These are phyloP conservation scores for Solea senegalensis DNA, from an alignment of 2,113 vertebrate genomes.

Conservation along the genomic window DNA sequence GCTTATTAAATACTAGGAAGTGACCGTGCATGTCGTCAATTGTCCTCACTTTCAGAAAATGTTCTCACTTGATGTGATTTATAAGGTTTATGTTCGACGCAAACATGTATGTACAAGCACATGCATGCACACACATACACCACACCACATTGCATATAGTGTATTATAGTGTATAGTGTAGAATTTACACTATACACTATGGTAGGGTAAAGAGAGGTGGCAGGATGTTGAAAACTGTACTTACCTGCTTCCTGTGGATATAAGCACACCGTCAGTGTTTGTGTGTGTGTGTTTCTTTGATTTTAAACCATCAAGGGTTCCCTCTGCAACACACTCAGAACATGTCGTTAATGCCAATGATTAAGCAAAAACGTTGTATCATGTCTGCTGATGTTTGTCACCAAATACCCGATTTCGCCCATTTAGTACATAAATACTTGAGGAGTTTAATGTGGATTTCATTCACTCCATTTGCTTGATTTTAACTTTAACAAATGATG, in stretches of 20 bases:
- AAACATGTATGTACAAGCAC: too few species aligned
- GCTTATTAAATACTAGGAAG: too few species aligned
- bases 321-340: neutral
- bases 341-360: neutral
- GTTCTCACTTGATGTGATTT: neutral
- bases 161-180: too few species aligned
- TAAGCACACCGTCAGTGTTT: constrained; percentile 39
- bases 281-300: constrained; percentile 38
- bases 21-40: too few species aligned
- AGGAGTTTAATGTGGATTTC: too few species aligned
- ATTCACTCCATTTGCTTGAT: too few species aligned
- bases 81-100: neutral
- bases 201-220: constrained; percentile 37
- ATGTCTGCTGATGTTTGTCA: too few species aligned
- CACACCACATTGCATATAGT: neutral
- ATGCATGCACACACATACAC: neutral
- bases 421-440: too few species aligned
- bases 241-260: constrained; percentile 65
- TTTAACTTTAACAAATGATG: too few species aligned
- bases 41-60: neutral
- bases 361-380: too few species aligned
- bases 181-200: too few species aligned
- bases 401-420: too few species aligned
- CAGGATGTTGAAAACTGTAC: constrained; percentile 65
- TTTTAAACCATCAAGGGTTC: constrained; percentile 26